Percentiles rank a stretch among this genome's conserved stretches.
Conservation (phyloP, 2,888 invertebrate genomes). For the Lasioglossum leucozonium region DNA sequence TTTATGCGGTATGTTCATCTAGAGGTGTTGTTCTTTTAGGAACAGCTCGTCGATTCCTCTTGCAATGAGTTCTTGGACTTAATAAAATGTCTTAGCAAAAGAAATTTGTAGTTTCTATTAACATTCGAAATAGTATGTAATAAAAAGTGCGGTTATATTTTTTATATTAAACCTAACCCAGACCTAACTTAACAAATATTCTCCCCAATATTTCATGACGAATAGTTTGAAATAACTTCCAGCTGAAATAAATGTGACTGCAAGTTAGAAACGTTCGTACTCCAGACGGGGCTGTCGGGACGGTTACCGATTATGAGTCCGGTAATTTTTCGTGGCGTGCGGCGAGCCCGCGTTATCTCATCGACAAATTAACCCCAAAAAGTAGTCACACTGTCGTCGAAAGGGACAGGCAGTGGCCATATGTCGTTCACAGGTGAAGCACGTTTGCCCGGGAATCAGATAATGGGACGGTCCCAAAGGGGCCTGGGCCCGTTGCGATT, state of each 20-base stretch:
- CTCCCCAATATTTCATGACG: background rate
- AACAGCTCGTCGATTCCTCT: background rate
- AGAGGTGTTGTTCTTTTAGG: background rate
- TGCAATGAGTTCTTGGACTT: background rate
- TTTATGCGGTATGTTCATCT: background rate
- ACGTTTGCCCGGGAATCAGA: conserved; percentile 72
- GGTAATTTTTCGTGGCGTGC: conserved; percentile 34
- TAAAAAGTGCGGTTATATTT: too few relatives aligned
- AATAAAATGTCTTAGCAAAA: background rate
- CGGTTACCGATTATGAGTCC: conserved; percentile 47
- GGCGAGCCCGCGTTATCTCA: conserved; percentile 52
- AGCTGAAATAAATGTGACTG: background rate
- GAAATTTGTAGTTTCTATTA: background rate
- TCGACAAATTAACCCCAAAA: conserved; percentile 72
- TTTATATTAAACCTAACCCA: too few relatives aligned
- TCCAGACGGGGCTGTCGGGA: conserved; percentile 21
- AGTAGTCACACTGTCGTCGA: conserved; percentile 64
- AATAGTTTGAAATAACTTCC: background rate
- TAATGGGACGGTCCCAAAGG: conserved; percentile 63
- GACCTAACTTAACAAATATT: too few relatives aligned
- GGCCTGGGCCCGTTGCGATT: conserved; percentile 1
- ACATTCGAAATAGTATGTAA: too few relatives aligned
- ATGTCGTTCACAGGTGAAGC: conserved; percentile 80
- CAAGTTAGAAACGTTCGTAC: background rate
- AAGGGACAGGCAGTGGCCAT: conserved; percentile 69